Percentiles rank a stretch among this genome's conserved stretches.
Conservation (phyloP, 2,113 vertebrate genomes). For the Tachycineta bicolor region DNA sequence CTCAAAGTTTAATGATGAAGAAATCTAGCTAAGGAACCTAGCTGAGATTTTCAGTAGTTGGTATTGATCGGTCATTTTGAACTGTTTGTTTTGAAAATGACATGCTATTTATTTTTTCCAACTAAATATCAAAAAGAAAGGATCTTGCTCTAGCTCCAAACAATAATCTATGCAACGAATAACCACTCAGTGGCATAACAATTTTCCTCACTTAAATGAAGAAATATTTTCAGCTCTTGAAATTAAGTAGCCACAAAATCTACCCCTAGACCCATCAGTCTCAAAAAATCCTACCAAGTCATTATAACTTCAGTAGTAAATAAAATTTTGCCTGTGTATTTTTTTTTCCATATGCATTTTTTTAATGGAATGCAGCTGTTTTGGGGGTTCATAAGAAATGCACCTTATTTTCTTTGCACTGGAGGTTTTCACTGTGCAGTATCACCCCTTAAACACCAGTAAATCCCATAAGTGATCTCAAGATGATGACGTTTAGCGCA, state of each 20-base stretch:
- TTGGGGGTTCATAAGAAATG: not conserved
- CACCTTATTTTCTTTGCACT: not conserved
- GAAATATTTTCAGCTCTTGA: not conserved
- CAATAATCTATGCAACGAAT: not conserved
- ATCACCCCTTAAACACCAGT: not conserved
- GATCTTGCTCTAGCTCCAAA: not conserved
- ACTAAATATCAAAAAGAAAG: constrained; percentile 50
- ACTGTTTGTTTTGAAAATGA: constrained; percentile 50
- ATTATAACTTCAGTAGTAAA: not conserved
- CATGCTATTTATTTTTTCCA: constrained; percentile 45
- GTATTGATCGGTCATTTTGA: constrained; percentile 39
- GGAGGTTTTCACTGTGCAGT: not conserved
- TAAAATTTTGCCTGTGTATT: not conserved
- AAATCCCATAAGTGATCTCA: constrained; percentile 8
- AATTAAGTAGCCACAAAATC: not conserved
- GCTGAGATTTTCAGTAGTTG: not conserved
- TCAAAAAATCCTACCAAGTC: not conserved
- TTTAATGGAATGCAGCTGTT: not conserved
- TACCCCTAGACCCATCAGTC: not conserved
- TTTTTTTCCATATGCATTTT: not conserved
- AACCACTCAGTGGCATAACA: not conserved
- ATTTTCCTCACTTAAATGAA: not conserved
- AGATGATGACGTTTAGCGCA: constrained; percentile 6
- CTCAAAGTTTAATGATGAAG: not conserved
- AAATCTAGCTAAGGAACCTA: not conserved